Base-by-base conservation (phyloP, 2,797 vertebrate genomes). In the Propithecus deckenii region DNA sequence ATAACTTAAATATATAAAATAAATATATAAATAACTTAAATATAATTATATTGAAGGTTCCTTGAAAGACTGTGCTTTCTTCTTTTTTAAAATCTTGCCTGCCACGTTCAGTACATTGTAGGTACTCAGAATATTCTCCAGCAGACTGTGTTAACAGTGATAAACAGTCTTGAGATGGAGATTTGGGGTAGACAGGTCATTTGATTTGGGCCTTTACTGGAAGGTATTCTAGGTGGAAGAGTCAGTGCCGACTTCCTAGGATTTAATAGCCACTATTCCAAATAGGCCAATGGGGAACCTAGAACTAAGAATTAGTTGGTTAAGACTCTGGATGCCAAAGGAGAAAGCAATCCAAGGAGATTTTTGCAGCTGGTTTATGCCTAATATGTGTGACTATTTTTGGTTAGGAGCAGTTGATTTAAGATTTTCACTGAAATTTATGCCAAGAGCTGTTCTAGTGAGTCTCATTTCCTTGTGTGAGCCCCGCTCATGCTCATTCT, bases 321-420 rank as follows among this genome's bases (percentile, higher is more conserved):
- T 35, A 4, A 2, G 43, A 76, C 52, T 46, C 20, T 52, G 90
- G 63, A 12, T 75, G 52, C 75, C 43, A 79, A 52, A 80, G 86
- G 32, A 61, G 11, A 74, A 83, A 78, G 35, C 43, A 71, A 11
- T 25, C 11, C 13, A 78, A 12, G 32, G 38, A 32, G 30, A 65
- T 32, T 91, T 89, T 71, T 84, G 23, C 48, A 83, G 11, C 55
- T 92, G 41, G n/a, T 74, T 79, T 89, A 25, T 94, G 63, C 9
- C 32, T 55, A 43, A 55, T 43, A 55, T 67, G 41, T 81, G 18
- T 35, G 46, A 63, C 38, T n/a, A 0, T 65, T 78, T 86, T 85
- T 72, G 57, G 17, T 81, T 57, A 83, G 35, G 41, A 91, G 67
- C 32, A 81, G n/a, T 30, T 71, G 32, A 79, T 72, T 80, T 32